phyloP scores from a whole-genome alignment of 2,113 vertebrate genomes.

The Pelmatolapia mariae region DNA sequence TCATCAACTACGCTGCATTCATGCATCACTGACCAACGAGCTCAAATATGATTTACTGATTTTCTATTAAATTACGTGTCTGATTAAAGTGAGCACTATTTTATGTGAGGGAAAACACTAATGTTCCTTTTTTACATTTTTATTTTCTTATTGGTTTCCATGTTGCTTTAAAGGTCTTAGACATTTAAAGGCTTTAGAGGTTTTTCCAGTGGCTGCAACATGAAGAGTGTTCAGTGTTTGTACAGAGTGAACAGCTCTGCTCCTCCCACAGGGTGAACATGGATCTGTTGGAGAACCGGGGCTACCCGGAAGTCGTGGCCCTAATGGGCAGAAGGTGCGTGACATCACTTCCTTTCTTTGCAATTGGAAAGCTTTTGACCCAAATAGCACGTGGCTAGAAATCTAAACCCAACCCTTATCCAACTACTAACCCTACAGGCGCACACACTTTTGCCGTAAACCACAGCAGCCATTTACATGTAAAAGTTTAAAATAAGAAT shows the following conservation, averaged over 20 bases:
- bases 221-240: too few relatives aligned
- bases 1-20: background rate
- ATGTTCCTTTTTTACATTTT: too few relatives aligned
- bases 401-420: background rate
- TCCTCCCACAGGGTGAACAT: constrained; percentile 54
- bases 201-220: too few relatives aligned
- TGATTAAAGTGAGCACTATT: too few relatives aligned
- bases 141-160: too few relatives aligned
- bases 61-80: background rate
- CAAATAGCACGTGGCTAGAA: background rate
- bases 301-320: constrained; percentile 64
- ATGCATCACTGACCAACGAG: background rate
- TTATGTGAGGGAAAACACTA: too few relatives aligned
- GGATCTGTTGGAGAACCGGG: constrained; percentile 54
- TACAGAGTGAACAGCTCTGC: background rate
- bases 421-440: background rate
- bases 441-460: background rate
- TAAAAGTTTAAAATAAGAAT: background rate
- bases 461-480: background rate
- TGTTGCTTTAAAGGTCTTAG: too few relatives aligned
- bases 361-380: background rate
- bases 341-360: background rate
- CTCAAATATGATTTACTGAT: background rate
- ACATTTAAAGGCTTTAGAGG: too few relatives aligned
- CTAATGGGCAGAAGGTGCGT: constrained; percentile 76